Conservation (phyloP, 2,888 invertebrate species). For the Limnephilus marmoratus region DNA sequence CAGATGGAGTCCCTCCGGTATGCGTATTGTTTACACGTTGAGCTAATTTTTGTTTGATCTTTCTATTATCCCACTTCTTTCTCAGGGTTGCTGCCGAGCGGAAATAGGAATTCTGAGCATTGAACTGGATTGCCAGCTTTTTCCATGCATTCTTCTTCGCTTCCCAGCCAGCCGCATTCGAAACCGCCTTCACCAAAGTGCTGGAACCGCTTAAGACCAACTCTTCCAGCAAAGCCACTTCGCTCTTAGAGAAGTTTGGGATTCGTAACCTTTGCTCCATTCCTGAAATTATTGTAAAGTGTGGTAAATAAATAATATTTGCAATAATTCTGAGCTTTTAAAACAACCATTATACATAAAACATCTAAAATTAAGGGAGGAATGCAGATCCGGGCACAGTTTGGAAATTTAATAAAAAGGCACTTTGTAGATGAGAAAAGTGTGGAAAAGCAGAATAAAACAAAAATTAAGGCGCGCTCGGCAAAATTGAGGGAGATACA, state of each 20-base stretch:
- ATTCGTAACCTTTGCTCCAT: not conserved
- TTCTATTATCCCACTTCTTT: not conserved
- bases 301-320: not conserved
- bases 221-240: not conserved
- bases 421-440: no score
- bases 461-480: no score
- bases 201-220: not conserved
- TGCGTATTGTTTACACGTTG: not conserved
- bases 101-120: not conserved
- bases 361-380: not conserved
- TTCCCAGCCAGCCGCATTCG: not conserved
- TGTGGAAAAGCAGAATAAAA: no score
- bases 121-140: not conserved
- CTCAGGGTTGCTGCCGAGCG: not conserved
- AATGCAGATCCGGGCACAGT: no score
- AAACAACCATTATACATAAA: not conserved
- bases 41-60: not conserved
- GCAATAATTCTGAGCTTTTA: not conserved
- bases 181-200: not conserved
- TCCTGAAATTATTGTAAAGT: not conserved
- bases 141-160: not conserved
- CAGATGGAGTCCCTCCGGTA: not conserved
- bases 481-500: no score
- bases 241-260: not conserved
- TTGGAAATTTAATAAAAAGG: no score